A percentile compares a stretch with the other conserved stretches of the same genome.
These are phyloP conservation scores for Smittia aterrima DNA, from an alignment of 2,888 invertebrate genomes.

Conservation along the genomic window DNA sequence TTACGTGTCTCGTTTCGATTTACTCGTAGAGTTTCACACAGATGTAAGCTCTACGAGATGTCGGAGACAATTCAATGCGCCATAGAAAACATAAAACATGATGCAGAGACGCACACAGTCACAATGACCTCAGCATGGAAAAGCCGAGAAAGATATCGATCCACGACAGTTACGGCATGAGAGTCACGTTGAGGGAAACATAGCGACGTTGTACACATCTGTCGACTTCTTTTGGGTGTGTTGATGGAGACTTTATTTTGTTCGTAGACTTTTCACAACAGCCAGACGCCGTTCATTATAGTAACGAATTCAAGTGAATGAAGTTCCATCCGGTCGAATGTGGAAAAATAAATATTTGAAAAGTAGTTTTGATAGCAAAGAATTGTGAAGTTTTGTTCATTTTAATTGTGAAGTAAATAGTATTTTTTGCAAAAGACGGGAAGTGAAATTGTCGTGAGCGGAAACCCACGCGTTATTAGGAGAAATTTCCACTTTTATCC, in stretches of 20 bases:
- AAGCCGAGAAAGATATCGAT: slow-evolving; percentile 24
- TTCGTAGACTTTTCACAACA: slow-evolving; percentile 27
- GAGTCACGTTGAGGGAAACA: slow-evolving; percentile 30
- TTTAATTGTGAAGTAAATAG: neutral
- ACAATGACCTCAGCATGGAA: slow-evolving; percentile 25
- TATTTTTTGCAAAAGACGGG: neutral
- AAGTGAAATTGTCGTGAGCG: neutral
- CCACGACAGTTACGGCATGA: slow-evolving; percentile 32
- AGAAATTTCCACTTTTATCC: neutral
- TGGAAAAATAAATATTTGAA: neutral
- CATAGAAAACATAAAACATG: neutral
- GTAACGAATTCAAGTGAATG: slow-evolving; percentile 34
- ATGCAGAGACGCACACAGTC: slow-evolving; percentile 10
- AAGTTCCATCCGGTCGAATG: slow-evolving; percentile 23
- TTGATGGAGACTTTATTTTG: slow-evolving; percentile 11
- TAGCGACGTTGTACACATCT: slow-evolving; percentile 25
- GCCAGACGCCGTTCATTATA: slow-evolving; percentile 15
- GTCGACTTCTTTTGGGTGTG: slow-evolving; percentile 16
- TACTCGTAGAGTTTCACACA: neutral
- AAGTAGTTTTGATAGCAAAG: neutral
- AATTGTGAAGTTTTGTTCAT: neutral
- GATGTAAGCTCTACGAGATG: neutral
- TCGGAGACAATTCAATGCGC: slow-evolving; percentile 5
- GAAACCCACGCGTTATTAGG: slow-evolving; percentile 25
- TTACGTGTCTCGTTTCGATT: slow-evolving; percentile 34